Evolutionary conservation across 2,888 invertebrate genomes (phyloP), one percentile per base, ranked within the genome.

Genomic region (Dasysyrphus tricinctus): DNA sequence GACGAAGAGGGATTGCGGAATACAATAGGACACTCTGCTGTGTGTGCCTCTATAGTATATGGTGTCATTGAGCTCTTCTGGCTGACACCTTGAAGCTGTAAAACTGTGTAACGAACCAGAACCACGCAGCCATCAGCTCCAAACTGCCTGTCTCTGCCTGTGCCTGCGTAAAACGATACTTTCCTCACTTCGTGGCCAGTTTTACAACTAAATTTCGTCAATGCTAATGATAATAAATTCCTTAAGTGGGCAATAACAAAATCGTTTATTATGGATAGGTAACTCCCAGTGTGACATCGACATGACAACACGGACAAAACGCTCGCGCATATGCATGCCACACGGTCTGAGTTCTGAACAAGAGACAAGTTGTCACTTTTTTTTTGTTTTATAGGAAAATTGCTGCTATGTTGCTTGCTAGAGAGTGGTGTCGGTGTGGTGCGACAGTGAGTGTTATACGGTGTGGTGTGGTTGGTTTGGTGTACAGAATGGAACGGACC

Each of bases 171-270:
- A 51, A 69, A 69, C 24, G 69, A 69, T 69, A 69, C 29, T 47
- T 47, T 57, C 44, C 57, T 47, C 57, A 61, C 77, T 81, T 63
- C 86, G 86, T 86, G 86, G 82, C 82, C 82, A 78, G 86, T 86
- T 86, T 86, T 82, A 86, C 86, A 86, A 86, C 86, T 86, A 82
- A 86, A 86, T 86, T 86, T 86, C 82, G 78, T 82, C 70, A 65
- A 82, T 67, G 78, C 75, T 59, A 76, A 78, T 79, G 73, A 78
- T 79, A 78, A 86, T 79, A 86, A 86, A 81, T 86, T 86, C 86
- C 86, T 86, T 86, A 86, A 86, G 86, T 86, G 86, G 86, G 82
- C 78, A 86, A 86, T 86, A 86, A 82, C 82, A 86, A 86, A 86
- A 82, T 82, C 86, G 82, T 86, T 86, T 86, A 86, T 82, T 86